Conservation (phyloP, 2,797 vertebrate genomes). For the Gallinago solitaria region DNA sequence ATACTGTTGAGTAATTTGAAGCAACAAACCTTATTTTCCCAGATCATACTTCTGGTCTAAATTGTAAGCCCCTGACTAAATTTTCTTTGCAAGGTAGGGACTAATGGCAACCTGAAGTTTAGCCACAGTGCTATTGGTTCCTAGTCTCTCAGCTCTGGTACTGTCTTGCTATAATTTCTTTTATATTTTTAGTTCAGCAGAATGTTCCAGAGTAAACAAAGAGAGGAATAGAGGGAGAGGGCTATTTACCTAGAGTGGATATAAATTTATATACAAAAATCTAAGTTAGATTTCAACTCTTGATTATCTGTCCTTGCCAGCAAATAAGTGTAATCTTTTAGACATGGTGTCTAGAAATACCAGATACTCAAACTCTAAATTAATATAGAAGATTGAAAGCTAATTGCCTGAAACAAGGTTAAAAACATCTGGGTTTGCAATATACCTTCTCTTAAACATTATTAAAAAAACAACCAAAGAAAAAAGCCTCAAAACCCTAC, state of each 20-base stretch:
- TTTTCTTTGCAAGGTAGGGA: background rate
- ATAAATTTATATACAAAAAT: background rate
- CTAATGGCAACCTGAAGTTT: background rate
- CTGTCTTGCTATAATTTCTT: background rate
- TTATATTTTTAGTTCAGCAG: background rate
- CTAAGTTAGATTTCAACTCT: background rate
- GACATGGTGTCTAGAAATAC: background rate
- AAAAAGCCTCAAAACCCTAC: rapidly evolving
- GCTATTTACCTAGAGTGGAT: background rate
- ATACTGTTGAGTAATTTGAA: background rate
- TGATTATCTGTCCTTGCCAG: background rate
- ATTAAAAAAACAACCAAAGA: background rate
- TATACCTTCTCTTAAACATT: background rate
- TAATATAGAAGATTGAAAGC: background rate
- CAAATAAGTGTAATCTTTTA: background rate
- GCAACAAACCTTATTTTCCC: background rate
- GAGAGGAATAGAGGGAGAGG: background rate
- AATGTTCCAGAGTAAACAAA: background rate
- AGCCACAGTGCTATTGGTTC: background rate
- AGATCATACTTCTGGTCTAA: background rate
- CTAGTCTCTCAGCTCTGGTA: background rate
- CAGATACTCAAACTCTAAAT: background rate
- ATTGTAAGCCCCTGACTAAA: background rate
- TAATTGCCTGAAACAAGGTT: background rate
- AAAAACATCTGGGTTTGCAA: background rate